Conservation (phyloP, 2,888 invertebrate genomes). For the Agrochola macilenta region DNA sequence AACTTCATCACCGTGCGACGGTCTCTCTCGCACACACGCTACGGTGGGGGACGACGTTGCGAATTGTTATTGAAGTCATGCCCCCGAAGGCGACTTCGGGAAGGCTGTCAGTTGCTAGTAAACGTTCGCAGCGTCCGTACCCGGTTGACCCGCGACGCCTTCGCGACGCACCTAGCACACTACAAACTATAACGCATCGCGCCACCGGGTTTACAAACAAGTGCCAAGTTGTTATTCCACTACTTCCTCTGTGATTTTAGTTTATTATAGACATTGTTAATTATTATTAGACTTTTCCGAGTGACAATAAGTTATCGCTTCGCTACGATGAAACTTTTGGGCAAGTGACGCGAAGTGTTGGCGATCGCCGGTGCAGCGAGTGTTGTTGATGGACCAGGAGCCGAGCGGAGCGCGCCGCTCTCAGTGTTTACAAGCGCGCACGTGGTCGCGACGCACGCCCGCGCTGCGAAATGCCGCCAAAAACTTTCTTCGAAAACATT, state of each 20-base stretch:
- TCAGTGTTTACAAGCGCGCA: slow-evolving; percentile 86
- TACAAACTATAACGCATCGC: slow-evolving; percentile 80
- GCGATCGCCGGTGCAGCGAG: slow-evolving; percentile 48
- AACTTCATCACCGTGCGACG: slow-evolving; percentile 89
- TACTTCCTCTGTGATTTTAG: slow-evolving; percentile 81
- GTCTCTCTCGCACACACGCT: slow-evolving; percentile 88
- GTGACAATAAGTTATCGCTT: slow-evolving; percentile 76
- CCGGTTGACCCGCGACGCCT: slow-evolving; percentile 83
- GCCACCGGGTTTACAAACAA: slow-evolving; percentile 81
- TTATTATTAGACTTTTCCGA: slow-evolving; percentile 72
- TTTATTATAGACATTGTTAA: slow-evolving; percentile 65
- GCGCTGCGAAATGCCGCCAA: slow-evolving; percentile 88
- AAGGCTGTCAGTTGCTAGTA: slow-evolving; percentile 90
- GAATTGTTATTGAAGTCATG: slow-evolving; percentile 91
- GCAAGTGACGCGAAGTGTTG: slow-evolving; percentile 70
- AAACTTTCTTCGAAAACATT: slow-evolving; percentile 88
- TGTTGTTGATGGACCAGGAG: slow-evolving; percentile 61
- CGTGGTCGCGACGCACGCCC: slow-evolving; percentile 84
- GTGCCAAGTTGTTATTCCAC: slow-evolving; percentile 80
- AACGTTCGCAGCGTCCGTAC: slow-evolving; percentile 89
- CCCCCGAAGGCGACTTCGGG: slow-evolving; percentile 91
- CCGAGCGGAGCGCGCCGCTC: slow-evolving; percentile 58
- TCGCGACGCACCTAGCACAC: slow-evolving; percentile 77
- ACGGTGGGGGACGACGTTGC: slow-evolving; percentile 91
- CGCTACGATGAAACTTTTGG: slow-evolving; percentile 74